Conservation (phyloP, 2,888 invertebrate species). For the Barypeithes pellucidus region DNA sequence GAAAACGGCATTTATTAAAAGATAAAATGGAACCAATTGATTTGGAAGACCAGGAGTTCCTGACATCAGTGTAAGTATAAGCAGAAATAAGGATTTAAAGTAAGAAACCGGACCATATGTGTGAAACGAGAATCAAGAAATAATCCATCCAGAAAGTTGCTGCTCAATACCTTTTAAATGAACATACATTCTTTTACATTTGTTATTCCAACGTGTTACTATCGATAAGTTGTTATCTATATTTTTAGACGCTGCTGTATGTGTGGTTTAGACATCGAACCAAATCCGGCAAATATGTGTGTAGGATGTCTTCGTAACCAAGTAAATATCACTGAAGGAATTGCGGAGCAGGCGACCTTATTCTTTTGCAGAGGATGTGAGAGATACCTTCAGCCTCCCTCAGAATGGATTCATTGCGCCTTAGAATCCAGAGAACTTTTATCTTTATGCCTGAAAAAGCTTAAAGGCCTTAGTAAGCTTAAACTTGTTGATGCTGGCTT, state of each 20-base stretch:
- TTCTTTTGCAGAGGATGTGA: slow-evolving; percentile 96
- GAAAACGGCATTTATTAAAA: background rate
- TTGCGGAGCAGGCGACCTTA: slow-evolving; percentile 93
- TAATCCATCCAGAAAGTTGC: no score
- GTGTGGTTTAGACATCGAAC: slow-evolving; percentile 92
- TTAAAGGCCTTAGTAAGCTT: slow-evolving; percentile 91
- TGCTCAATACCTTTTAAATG: background rate
- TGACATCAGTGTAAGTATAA: slow-evolving; percentile 37
- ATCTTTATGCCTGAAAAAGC: slow-evolving; percentile 90
- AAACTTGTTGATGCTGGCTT: slow-evolving; percentile 97
- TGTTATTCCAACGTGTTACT: background rate
- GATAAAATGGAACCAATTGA: slow-evolving; percentile 36
- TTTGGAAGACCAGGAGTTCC: slow-evolving; percentile 30
- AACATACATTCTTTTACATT: background rate
- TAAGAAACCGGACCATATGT: background rate
- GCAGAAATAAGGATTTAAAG: background rate
- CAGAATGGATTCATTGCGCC: slow-evolving; percentile 88
- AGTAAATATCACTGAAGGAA: slow-evolving; percentile 96
- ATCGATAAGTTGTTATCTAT: no score
- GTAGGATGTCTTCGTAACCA: slow-evolving; percentile 92
- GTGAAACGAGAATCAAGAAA: background rate
- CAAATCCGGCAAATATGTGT: slow-evolving; percentile 98
- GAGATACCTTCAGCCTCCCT: slow-evolving; percentile 94
- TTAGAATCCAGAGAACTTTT: slow-evolving; percentile 94
- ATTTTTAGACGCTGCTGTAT: slow-evolving; percentile 88